phyloP scores from a whole-genome alignment of 2,888 invertebrate species.

The Agrochola litura region DNA sequence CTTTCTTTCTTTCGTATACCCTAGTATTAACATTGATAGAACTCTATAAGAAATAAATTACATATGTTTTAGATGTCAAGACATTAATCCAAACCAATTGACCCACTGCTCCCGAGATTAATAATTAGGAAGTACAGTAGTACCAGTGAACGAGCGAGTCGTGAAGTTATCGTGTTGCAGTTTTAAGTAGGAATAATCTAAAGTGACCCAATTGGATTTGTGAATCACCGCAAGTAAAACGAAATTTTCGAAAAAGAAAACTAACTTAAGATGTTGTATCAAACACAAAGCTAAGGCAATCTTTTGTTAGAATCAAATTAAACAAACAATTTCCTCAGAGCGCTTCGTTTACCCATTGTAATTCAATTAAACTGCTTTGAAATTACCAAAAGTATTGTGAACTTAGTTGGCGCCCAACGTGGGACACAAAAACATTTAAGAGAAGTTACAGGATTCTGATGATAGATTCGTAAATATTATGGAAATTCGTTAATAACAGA shows the following conservation, averaged over 20 bases:
- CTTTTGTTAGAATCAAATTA: slow-evolving; percentile 43
- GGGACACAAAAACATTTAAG: slow-evolving; percentile 14
- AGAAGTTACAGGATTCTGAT: neutral
- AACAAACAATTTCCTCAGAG: slow-evolving; percentile 27
- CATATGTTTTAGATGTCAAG: neutral
- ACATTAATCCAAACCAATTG: neutral
- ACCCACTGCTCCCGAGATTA: neutral
- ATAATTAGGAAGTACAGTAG: too few species aligned
- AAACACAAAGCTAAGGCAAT: slow-evolving; percentile 29
- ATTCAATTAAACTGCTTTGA: slow-evolving; percentile 48
- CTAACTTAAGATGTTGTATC: slow-evolving; percentile 1
- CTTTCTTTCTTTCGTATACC: neutral
- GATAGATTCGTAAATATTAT: too few species aligned
- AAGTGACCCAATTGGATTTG: neutral
- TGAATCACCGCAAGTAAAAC: neutral
- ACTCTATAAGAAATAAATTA: neutral
- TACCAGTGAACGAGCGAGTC: too few species aligned
- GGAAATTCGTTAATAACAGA: neutral
- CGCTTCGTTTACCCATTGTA: slow-evolving; percentile 29
- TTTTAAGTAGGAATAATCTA: neutral
- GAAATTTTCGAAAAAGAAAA: neutral
- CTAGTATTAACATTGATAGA: neutral
- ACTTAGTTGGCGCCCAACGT: slow-evolving; percentile 51
- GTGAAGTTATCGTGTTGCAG: neutral
- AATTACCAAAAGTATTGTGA: slow-evolving; percentile 38